Evolutionary conservation across 2,888 invertebrate genomes (phyloP).

Genomic region (Heteropelma amictum): DNA sequence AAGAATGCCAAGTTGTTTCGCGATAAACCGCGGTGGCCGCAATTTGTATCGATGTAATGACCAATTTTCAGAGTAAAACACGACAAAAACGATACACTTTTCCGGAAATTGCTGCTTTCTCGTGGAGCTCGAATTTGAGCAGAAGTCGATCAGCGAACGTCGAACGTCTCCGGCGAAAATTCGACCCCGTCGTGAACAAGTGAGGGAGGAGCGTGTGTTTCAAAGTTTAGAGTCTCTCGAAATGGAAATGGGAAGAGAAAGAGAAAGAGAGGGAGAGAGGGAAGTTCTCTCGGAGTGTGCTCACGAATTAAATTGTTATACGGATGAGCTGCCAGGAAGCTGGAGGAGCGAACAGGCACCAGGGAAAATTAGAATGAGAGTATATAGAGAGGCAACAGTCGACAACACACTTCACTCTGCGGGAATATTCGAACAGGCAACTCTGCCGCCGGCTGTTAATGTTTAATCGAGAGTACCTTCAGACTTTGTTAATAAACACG

Average conservation of each 20-base stretch:
- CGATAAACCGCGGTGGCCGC: no score
- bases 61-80: no score
- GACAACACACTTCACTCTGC: constrained; percentile 52
- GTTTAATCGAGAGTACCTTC: constrained; percentile 67
- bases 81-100: no score
- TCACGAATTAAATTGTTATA: constrained; percentile 77
- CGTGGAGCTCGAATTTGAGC: constrained; percentile 51
- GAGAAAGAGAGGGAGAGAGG: background rate
- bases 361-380: constrained; percentile 9
- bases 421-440: constrained; percentile 67
- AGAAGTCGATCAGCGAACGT: constrained; percentile 63
- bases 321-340: constrained; percentile 65
- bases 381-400: constrained; percentile 21
- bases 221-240: constrained; percentile 68
- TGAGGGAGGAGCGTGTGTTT: constrained; percentile 74
- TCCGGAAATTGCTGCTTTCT: constrained; percentile 60
- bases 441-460: constrained; percentile 70
- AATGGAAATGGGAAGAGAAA: constrained; percentile 8
- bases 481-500: constrained; percentile 65
- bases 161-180: constrained; percentile 72
- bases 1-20: no score
- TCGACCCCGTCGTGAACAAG: constrained; percentile 76
- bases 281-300: constrained; percentile 60
- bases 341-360: constrained; percentile 45
- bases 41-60: no score